Base-by-base conservation (phyloP, 2,797 vertebrate species). In the Falco naumanni region DNA sequence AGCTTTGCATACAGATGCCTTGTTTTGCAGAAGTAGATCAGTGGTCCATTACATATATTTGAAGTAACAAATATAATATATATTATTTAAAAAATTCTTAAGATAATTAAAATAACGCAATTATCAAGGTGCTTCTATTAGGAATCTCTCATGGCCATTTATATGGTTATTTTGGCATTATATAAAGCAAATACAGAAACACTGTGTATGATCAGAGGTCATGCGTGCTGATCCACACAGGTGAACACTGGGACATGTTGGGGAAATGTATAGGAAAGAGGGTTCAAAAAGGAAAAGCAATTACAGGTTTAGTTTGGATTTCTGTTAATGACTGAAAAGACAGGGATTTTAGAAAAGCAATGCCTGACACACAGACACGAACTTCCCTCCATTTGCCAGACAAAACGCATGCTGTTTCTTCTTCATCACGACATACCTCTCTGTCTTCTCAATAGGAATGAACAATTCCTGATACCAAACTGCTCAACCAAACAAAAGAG, bases 401-500 rank as follows among this genome's bases (percentile, higher is more conserved):
- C 47, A 68, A 85, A 93, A 93, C 29, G 45, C 4, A 53, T 33
- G 59, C 74, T 94, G 91, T 22, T 84, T 33, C 47, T 84, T 47
- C 78, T 37, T 75, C 17, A 1, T 63, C 71, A 6, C 3, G n/a
- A 89, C 53, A 87, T 45, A 82, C 75, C 31, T 92, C 87, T 89
- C 88, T 28, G 69, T 75, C 75, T 81, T 71, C 79, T 92, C 96
- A 86, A 84, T 2, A 68, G 47, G 82, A 81, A 54, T 0, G 8
- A 93, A 61, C 54, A 74, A 78, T 50, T 72, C 90, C 63, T 57
- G 14, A 56, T 47, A 81, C 33, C 1, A 0, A 89, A 72, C 47
- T 72, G 90, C 65, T 95, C 68, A 31, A 22, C 60, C 77, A 84
- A 87, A 93, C 33, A 59, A 43, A 94, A 95, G 79, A 48, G 61